phyloP scores from a whole-genome alignment of 2,888 invertebrate genomes.

The Sphinx pinastri region DNA sequence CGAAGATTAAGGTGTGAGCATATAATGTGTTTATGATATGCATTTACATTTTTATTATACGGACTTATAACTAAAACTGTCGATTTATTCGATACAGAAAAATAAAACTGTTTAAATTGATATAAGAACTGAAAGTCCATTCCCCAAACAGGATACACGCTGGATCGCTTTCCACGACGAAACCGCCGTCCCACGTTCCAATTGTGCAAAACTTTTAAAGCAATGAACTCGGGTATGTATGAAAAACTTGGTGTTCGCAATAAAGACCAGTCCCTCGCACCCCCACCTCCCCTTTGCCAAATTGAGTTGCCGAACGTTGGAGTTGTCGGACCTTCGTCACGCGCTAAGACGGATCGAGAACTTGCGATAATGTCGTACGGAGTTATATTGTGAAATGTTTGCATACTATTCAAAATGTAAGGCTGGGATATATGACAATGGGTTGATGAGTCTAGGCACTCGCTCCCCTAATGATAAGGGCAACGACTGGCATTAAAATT shows the following conservation, averaged over 20 bases:
- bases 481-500: no score
- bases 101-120: conserved; percentile 9
- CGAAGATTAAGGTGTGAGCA: no score
- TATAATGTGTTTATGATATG: no score
- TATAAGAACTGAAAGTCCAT: background rate
- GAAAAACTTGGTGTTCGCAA: conserved; percentile 23
- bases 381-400: background rate
- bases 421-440: no score
- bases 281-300: background rate
- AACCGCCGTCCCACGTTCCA: background rate
- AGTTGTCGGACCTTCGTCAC: conserved; percentile 21
- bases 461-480: no score
- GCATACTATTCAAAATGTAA: no score
- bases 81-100: background rate
- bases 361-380: background rate
- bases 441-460: no score
- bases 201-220: conserved; percentile 13
- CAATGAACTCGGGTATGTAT: conserved; percentile 12
- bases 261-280: conserved; percentile 18
- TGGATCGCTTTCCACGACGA: conserved; percentile 7
- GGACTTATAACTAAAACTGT: no score
- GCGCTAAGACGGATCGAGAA: background rate
- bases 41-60: no score
- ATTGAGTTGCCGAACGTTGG: conserved; percentile 22
- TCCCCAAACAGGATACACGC: conserved; percentile 5